Evolutionary conservation across 1,140 invertebrate genomes (phyloP).

Genomic region (Anastrepha obliqua): DNA sequence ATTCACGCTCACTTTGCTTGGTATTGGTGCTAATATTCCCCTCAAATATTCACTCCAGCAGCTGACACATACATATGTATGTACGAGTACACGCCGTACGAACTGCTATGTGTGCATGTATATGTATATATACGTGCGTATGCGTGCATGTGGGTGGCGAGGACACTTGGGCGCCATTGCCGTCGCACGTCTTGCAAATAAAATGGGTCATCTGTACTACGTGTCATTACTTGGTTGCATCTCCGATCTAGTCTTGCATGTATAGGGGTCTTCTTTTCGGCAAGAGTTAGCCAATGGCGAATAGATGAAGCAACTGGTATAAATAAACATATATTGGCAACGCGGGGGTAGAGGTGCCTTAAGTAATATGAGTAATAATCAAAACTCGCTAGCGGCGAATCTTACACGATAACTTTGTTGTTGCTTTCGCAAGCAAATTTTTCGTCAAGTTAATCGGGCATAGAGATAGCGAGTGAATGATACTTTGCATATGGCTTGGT

Average conservation of each 20-base stretch:
- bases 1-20: constrained; percentile 41
- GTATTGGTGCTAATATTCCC: constrained; percentile 44
- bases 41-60: constrained; percentile 1
- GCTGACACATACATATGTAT: neutral
- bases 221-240: neutral
- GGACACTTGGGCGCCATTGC: constrained; percentile 46
- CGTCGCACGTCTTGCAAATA: neutral
- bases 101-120: neutral
- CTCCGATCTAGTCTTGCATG: neutral
- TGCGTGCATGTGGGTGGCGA: neutral
- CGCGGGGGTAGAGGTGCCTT: too few relatives aligned
- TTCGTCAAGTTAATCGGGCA: too few relatives aligned
- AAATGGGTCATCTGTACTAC: constrained; percentile 40
- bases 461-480: too few relatives aligned
- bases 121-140: neutral
- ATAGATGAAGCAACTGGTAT: too few relatives aligned
- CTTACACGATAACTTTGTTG: too few relatives aligned
- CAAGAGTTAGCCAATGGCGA: too few relatives aligned
- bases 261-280: too few relatives aligned
- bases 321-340: too few relatives aligned
- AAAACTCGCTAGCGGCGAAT: too few relatives aligned
- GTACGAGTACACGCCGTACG: neutral
- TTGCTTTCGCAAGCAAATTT: too few relatives aligned
- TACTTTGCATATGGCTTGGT: too few relatives aligned
- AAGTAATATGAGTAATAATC: too few relatives aligned